phyloP scores from a whole-genome alignment of 2,113 vertebrate species.

The Cheilinus undulatus region DNA sequence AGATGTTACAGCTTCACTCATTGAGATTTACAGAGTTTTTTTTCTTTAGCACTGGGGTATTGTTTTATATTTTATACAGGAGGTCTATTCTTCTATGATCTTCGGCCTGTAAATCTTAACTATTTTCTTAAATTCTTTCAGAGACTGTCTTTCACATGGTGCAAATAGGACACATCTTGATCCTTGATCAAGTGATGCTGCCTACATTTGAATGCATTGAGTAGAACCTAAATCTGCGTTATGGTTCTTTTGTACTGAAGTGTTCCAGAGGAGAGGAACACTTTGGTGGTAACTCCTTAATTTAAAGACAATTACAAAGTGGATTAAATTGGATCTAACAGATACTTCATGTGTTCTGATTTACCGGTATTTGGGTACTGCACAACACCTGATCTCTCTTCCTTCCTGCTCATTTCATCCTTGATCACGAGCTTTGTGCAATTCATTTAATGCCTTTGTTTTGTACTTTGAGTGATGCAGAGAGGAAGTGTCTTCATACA shows the following conservation, averaged over 20 bases:
- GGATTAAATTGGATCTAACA: constrained; percentile 32
- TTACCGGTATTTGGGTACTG: constrained; percentile 40
- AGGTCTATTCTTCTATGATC: constrained; percentile 77
- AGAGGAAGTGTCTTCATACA: constrained; percentile 50
- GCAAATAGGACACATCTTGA: constrained; percentile 47
- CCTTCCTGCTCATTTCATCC: constrained; percentile 45
- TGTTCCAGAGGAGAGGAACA: constrained; percentile 48
- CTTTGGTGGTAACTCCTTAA: constrained; percentile 26
- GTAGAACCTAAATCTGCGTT: constrained; percentile 54
- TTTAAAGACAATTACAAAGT: constrained; percentile 17
- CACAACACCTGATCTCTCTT: constrained; percentile 9
- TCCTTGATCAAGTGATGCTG: constrained; percentile 31
- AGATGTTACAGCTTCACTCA: constrained; percentile 69
- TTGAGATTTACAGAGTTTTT: constrained; percentile 66
- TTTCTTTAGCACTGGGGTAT: constrained; percentile 72
- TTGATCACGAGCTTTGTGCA: constrained; percentile 39
- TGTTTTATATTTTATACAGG: constrained; percentile 77
- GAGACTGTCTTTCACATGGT: constrained; percentile 70
- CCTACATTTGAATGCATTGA: constrained; percentile 55
- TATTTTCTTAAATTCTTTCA: constrained; percentile 75
- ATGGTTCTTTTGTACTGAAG: constrained; percentile 52
- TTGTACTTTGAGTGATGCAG: constrained; percentile 36
- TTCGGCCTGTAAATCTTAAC: constrained; percentile 72
- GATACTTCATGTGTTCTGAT: constrained; percentile 31
- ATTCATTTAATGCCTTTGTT: constrained; percentile 54